phyloP scores from a whole-genome alignment of 1,140 invertebrate species.

The Ips nitidus region DNA sequence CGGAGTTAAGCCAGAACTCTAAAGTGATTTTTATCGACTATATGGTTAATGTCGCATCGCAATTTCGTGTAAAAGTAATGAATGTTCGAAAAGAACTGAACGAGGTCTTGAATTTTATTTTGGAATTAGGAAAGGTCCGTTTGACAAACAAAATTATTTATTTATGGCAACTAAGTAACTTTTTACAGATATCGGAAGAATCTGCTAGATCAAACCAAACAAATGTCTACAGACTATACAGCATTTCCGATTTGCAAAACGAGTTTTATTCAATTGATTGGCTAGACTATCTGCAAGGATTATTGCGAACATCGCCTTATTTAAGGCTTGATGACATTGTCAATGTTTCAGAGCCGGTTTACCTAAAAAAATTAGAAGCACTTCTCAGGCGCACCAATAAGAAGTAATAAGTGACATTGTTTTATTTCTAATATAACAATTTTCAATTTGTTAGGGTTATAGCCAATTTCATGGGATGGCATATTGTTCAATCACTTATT shows the following conservation, averaged over 20 bases:
- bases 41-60: slow-evolving; percentile 81
- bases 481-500: slow-evolving; percentile 40
- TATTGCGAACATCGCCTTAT: slow-evolving; percentile 61
- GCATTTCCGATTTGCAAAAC: slow-evolving; percentile 61
- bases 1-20: slow-evolving; percentile 22
- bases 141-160: not conserved
- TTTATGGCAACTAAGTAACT: not conserved
- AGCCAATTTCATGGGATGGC: slow-evolving; percentile 47
- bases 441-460: slow-evolving; percentile 28
- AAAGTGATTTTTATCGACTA: slow-evolving; percentile 67
- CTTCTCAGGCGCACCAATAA: slow-evolving; percentile 35
- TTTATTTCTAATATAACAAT: not conserved
- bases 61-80: slow-evolving; percentile 75
- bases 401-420: slow-evolving; percentile 29
- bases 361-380: slow-evolving; percentile 39
- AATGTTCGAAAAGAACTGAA: slow-evolving; percentile 71
- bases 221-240: not conserved
- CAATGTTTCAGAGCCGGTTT: slow-evolving; percentile 59
- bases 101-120: slow-evolving; percentile 88
- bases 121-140: slow-evolving; percentile 81
- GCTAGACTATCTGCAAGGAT: slow-evolving; percentile 77
- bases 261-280: slow-evolving; percentile 67
- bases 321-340: slow-evolving; percentile 73
- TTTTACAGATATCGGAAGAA: slow-evolving; percentile 36
- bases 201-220: slow-evolving; percentile 52